phyloP scores from a whole-genome alignment of 2,797 vertebrate species.

The Otus scops region DNA sequence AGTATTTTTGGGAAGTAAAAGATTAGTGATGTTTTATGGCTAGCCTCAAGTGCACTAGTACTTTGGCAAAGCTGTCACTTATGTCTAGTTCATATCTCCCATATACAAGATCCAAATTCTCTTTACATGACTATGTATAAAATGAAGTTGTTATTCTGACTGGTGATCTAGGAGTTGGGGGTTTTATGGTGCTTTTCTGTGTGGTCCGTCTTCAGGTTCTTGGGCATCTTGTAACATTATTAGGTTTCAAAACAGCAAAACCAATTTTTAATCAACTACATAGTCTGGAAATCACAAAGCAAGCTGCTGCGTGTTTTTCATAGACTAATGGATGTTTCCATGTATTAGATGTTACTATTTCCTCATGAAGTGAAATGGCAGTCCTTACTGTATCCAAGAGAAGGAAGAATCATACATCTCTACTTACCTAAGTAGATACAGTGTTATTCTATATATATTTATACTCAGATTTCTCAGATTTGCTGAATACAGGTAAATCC shows the following conservation, averaged over 20 bases:
- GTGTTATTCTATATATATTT: background rate
- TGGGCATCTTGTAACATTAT: background rate
- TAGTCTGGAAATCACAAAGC: background rate
- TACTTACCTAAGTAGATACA: background rate
- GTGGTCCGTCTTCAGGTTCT: background rate
- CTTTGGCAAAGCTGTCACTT: background rate
- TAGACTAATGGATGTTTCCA: background rate
- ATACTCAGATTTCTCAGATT: background rate
- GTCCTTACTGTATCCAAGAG: background rate
- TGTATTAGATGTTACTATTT: background rate
- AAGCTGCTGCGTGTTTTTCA: background rate
- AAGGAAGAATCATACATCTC: background rate
- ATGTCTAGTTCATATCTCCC: background rate
- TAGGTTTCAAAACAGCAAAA: background rate
- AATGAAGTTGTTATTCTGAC: background rate
- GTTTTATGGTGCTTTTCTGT: background rate
- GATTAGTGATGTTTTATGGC: background rate
- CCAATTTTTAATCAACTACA: background rate
- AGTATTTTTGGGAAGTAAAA: background rate
- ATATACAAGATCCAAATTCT: background rate
- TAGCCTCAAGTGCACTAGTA: background rate
- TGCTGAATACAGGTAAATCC: background rate
- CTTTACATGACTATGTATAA: background rate
- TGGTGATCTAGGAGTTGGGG: background rate
- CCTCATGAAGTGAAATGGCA: background rate